Percentiles rank a stretch among this genome's conserved stretches.
phyloP scores from a whole-genome alignment of 2,797 vertebrate species.

The Champsocephalus esox region DNA sequence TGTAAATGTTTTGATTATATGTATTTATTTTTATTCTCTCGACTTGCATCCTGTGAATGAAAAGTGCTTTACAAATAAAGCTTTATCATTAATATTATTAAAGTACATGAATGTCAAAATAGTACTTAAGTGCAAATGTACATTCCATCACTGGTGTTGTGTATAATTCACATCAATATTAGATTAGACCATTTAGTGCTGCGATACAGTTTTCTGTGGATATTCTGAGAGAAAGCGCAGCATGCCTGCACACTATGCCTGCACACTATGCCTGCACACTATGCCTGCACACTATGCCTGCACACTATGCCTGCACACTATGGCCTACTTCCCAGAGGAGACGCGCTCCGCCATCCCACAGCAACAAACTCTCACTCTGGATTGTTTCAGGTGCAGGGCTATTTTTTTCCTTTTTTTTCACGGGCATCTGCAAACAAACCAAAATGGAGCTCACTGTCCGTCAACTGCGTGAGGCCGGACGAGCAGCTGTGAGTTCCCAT shows the following conservation, averaged over 20 bases:
- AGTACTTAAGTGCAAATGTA: too few relatives aligned
- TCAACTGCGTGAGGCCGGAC: slow-evolving; percentile 59
- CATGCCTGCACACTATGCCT: slow-evolving; percentile 11
- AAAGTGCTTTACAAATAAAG: too few relatives aligned
- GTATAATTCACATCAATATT: too few relatives aligned
- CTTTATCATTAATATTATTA: too few relatives aligned
- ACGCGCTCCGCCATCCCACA: slow-evolving; percentile 24
- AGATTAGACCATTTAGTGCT: background rate
- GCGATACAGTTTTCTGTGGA: background rate
- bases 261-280: background rate
- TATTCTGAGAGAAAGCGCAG: slow-evolving; percentile 32
- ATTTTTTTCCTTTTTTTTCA: slow-evolving; percentile 44
- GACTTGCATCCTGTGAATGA: too few relatives aligned
- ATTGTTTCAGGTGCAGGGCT: slow-evolving; percentile 75
- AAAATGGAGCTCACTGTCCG: slow-evolving; percentile 48
- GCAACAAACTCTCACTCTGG: slow-evolving; percentile 47
- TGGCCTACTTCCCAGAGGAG: slow-evolving; percentile 53
- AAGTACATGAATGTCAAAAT: too few relatives aligned
- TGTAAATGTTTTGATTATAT: too few relatives aligned
- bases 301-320: slow-evolving; percentile 41
- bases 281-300: too few relatives aligned
- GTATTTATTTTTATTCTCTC: too few relatives aligned
- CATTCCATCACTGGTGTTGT: too few relatives aligned
- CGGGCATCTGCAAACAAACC: slow-evolving; percentile 65
- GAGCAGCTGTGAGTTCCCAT: slow-evolving; percentile 78